A percentile compares a stretch with the other conserved stretches of the same genome.
phyloP scores from a whole-genome alignment of 2,113 vertebrate genomes.

The Cinclus cinclus region DNA sequence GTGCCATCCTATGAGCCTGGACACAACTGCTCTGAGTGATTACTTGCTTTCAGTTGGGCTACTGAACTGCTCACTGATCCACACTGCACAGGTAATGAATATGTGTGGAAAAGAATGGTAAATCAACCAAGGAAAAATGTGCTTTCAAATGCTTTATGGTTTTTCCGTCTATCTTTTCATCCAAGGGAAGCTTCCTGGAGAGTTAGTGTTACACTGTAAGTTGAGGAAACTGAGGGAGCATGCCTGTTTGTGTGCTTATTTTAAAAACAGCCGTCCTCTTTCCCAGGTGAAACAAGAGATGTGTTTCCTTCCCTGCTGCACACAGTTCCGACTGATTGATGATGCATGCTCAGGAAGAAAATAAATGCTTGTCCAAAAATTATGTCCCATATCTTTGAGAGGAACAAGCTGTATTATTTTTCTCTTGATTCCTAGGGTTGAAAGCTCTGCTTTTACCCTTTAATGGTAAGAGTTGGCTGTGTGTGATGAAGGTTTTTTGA shows the following conservation, averaged over 20 bases:
- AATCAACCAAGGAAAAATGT: background rate
- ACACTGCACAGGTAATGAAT: background rate
- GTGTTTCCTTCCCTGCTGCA: background rate
- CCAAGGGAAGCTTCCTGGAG: background rate
- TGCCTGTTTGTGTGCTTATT: background rate
- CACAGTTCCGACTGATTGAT: background rate
- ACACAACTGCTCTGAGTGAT: background rate
- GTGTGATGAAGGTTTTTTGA: constrained; percentile 48
- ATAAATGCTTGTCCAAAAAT: constrained; percentile 5
- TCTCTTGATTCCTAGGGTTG: background rate
- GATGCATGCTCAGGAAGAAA: background rate
- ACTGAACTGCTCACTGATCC: background rate
- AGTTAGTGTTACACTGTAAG: background rate
- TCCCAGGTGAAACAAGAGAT: background rate
- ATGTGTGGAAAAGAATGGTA: background rate
- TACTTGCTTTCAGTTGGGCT: background rate
- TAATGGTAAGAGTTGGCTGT: background rate
- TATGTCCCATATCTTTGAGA: background rate
- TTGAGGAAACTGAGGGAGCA: background rate
- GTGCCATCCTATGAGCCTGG: background rate
- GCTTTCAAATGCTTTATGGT: background rate
- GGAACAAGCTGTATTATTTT: background rate
- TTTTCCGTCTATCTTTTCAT: background rate
- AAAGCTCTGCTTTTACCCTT: constrained; percentile 17
- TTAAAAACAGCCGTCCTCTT: background rate